phyloP scores from a whole-genome alignment of 2,797 vertebrate species.

The Delichon dasypus region DNA sequence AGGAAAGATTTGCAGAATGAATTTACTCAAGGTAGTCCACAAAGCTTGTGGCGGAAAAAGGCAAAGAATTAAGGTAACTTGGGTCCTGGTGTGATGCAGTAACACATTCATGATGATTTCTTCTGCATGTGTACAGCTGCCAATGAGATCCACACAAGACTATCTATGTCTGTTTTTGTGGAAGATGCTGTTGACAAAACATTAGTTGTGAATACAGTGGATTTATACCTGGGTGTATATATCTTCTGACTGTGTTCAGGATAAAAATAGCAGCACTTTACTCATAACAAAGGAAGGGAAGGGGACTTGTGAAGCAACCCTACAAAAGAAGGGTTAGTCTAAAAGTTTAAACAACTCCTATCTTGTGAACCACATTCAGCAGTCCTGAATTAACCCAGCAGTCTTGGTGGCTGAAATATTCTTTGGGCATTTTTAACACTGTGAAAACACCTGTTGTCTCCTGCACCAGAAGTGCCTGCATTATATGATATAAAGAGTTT shows the following conservation, averaged over 20 bases:
- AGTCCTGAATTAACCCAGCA: background rate
- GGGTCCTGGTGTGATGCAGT: background rate
- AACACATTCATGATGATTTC: background rate
- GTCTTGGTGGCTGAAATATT: background rate
- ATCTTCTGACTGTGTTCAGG: background rate
- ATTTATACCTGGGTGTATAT: background rate
- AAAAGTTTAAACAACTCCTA: background rate
- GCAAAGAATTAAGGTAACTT: background rate
- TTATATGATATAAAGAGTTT: background rate
- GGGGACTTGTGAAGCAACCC: background rate
- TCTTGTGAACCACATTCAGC: background rate
- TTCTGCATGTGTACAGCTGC: background rate
- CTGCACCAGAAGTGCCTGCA: background rate
- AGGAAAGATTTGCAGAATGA: background rate
- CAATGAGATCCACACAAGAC: background rate
- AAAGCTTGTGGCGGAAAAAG: background rate
- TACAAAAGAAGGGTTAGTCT: background rate
- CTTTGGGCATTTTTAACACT: background rate
- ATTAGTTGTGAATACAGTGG: background rate
- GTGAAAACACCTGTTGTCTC: constrained; percentile 2
- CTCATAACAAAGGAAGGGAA: background rate
- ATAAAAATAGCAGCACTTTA: constrained; percentile 1
- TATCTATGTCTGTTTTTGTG: background rate
- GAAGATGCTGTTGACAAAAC: background rate
- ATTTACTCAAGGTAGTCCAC: background rate